A percentile compares a stretch with the other conserved stretches of the same genome.
phyloP scores from a whole-genome alignment of 2,888 invertebrate species.

The Thereva nobilitata region DNA sequence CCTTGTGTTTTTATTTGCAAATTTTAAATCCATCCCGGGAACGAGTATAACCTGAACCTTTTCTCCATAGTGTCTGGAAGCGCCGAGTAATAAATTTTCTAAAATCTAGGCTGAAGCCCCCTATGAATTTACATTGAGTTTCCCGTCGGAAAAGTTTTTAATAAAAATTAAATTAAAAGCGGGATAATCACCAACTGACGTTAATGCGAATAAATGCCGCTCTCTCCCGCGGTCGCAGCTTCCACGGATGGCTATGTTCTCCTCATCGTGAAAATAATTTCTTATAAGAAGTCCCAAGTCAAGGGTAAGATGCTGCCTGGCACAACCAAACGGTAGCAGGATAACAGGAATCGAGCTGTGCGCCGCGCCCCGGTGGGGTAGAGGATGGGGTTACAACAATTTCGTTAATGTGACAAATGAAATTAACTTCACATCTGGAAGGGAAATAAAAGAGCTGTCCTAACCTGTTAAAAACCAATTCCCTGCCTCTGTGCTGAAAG shows the following conservation, averaged over 20 bases:
- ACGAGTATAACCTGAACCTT: too few species aligned
- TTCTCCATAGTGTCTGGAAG: too few species aligned
- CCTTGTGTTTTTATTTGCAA: too few species aligned
- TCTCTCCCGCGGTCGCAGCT: too few species aligned
- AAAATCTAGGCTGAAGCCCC: neutral
- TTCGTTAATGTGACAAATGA: slow-evolving; percentile 31
- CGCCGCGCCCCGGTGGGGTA: too few species aligned
- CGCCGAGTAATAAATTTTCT: neutral
- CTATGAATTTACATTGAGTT: slow-evolving; percentile 2
- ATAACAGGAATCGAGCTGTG: too few species aligned
- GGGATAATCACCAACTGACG: slow-evolving; percentile 29
- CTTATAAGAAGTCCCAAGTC: too few species aligned
- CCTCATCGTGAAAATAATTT: too few species aligned
- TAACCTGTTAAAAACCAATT: slow-evolving; percentile 25
- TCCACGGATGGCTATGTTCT: too few species aligned
- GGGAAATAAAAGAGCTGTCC: slow-evolving; percentile 30
- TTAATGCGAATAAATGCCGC: slow-evolving; percentile 5
- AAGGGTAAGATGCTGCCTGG: too few species aligned
- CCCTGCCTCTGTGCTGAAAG: neutral
- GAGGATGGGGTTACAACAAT: slow-evolving; percentile 17
- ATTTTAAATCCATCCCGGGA: too few species aligned
- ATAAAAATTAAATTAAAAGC: slow-evolving; percentile 26
- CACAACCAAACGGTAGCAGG: too few species aligned
- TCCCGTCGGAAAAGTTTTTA: slow-evolving; percentile 4
- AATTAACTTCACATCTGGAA: slow-evolving; percentile 33